These are phyloP conservation scores for Athalia circularis DNA, from an alignment of 2,888 invertebrate genomes.

Conservation along the genomic window DNA sequence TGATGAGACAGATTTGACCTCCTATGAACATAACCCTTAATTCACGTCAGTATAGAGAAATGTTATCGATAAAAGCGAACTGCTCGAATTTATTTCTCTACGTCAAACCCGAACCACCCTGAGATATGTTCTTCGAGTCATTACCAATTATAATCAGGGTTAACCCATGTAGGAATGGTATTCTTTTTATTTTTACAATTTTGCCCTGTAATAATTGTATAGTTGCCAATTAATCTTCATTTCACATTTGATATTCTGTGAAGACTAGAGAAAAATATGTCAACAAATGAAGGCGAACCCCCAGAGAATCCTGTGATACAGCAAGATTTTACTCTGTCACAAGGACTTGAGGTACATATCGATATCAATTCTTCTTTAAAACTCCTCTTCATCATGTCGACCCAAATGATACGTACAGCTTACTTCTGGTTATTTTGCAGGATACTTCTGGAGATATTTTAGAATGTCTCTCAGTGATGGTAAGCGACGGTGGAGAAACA, in stretches of 20 bases:
- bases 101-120: slow-evolving; percentile 32
- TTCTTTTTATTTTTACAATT: background rate
- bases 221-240: background rate
- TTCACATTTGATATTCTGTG: background rate
- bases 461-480: slow-evolving; percentile 66
- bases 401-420: background rate
- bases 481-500: slow-evolving; percentile 59
- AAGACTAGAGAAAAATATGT: slow-evolving; percentile 59
- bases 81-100: slow-evolving; percentile 8
- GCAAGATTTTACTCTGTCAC: slow-evolving; percentile 61
- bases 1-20: slow-evolving; percentile 16
- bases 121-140: slow-evolving; percentile 10
- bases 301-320: slow-evolving; percentile 55
- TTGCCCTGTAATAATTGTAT: background rate
- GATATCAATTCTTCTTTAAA: background rate
- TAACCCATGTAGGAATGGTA: background rate
- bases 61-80: slow-evolving; percentile 7
- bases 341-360: slow-evolving; percentile 60
- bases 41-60: background rate
- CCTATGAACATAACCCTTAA: slow-evolving; percentile 29
- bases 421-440: slow-evolving; percentile 52
- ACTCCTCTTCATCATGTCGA: background rate
- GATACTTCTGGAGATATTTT: slow-evolving; percentile 61
- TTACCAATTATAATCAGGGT: background rate
- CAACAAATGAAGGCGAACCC: slow-evolving; percentile 61